Conservation (phyloP, 53 echinoderm and acorn worm genomes). For the Patiria pectinifera region DNA sequence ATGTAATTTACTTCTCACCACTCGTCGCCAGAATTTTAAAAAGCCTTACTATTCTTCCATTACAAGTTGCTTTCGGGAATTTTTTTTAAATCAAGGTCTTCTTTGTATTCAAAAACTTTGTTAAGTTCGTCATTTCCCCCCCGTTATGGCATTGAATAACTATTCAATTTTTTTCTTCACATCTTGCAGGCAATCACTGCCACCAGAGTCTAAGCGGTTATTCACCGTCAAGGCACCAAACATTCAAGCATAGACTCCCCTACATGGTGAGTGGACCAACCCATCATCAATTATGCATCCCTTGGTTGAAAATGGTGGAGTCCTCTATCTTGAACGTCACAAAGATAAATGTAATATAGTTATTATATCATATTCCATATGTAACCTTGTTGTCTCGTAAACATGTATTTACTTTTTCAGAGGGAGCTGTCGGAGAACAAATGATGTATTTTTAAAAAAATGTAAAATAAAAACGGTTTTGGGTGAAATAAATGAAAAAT, state of each 20-base stretch:
- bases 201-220: conserved; percentile 47
- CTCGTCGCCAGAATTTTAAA: too few species aligned
- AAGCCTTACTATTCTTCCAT: too few species aligned
- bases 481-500: neutral
- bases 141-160: neutral
- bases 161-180: neutral
- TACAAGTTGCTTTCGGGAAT: too few species aligned
- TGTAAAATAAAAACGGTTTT: neutral
- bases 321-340: neutral
- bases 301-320: neutral
- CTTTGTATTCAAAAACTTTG: too few species aligned
- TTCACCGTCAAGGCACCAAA: neutral
- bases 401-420: neutral
- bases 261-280: conserved; percentile 9
- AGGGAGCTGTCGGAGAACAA: neutral
- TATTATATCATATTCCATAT: neutral
- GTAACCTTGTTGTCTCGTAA: neutral
- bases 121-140: too few species aligned
- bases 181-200: conserved; percentile 63
- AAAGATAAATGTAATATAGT: neutral
- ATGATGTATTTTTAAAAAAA: neutral
- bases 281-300: conserved; percentile 14
- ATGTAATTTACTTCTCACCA: too few species aligned
- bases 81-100: too few species aligned
- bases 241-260: neutral